phyloP scores from a whole-genome alignment of 2,797 vertebrate genomes.

The Poeciliopsis turneri region DNA sequence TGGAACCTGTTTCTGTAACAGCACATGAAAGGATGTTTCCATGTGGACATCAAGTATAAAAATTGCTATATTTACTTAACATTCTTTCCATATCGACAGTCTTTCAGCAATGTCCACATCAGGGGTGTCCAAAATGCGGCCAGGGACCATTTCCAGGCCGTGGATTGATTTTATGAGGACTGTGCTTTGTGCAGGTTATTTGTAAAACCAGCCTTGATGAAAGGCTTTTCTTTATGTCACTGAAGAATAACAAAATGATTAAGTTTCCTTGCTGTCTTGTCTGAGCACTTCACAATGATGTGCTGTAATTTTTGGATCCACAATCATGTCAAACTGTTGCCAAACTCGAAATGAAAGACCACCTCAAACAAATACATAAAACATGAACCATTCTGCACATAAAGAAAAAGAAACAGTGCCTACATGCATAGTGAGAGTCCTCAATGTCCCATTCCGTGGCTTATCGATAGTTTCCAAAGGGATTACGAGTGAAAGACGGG shows the following conservation, averaged over 20 bases:
- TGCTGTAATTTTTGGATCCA: background rate
- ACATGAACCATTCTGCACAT: slow-evolving; percentile 2
- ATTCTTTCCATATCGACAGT: background rate
- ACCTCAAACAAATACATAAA: slow-evolving; percentile 14
- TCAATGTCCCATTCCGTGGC: slow-evolving; percentile 15
- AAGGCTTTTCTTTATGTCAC: background rate
- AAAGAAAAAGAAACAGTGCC: slow-evolving; percentile 9
- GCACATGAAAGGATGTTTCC: background rate
- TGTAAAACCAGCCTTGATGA: background rate
- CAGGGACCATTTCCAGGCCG: background rate
- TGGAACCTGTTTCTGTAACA: background rate
- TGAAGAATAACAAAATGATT: background rate
- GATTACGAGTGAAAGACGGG: slow-evolving; percentile 52
- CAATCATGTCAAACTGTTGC: slow-evolving; percentile 4
- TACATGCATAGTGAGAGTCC: slow-evolving; percentile 10
- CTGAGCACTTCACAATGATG: background rate
- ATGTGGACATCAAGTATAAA: background rate
- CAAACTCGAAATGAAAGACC: background rate
- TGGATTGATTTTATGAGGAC: background rate
- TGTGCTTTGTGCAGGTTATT: background rate
- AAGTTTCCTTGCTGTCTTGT: background rate
- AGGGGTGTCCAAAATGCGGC: background rate
- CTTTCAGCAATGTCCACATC: background rate
- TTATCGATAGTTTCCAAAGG: slow-evolving; percentile 54
- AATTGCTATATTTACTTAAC: background rate